Evolutionary conservation across 1,140 invertebrate genomes (phyloP).

Genomic region (Drosophila bipectinata): DNA sequence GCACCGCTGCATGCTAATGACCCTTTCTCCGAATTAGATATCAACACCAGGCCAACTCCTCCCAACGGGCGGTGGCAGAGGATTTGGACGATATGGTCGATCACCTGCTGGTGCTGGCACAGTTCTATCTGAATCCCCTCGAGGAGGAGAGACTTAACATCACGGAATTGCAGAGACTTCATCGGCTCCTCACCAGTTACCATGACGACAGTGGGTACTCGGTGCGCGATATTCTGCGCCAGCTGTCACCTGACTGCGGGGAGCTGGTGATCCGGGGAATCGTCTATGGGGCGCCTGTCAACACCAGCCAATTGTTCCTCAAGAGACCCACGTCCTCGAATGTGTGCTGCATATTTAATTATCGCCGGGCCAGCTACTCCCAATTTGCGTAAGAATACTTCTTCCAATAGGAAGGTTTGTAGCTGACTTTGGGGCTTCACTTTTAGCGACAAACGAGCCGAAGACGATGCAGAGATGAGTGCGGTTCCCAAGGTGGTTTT

Average conservation of each 20-base stretch:
- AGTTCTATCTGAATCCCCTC: slow-evolving; percentile 63
- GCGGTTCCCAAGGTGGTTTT: slow-evolving; percentile 58
- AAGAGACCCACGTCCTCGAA: slow-evolving; percentile 69
- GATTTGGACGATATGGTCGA: slow-evolving; percentile 55
- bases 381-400: slow-evolving; percentile 45
- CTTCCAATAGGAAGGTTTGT: background rate
- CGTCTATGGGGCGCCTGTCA: slow-evolving; percentile 61
- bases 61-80: slow-evolving; percentile 30
- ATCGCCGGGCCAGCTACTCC: slow-evolving; percentile 59
- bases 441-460: slow-evolving; percentile 31
- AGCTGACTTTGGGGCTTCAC: background rate
- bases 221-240: slow-evolving; percentile 63
- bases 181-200: slow-evolving; percentile 62
- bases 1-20: slow-evolving; percentile 60
- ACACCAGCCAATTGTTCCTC: slow-evolving; percentile 63
- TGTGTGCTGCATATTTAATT: slow-evolving; percentile 81
- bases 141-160: slow-evolving; percentile 45
- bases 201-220: slow-evolving; percentile 63
- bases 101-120: slow-evolving; percentile 57
- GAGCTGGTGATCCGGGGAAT: slow-evolving; percentile 69
- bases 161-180: slow-evolving; percentile 53
- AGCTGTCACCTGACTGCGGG: slow-evolving; percentile 66
- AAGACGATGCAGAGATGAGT: slow-evolving; percentile 54
- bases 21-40: slow-evolving; percentile 41
- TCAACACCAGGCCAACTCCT: slow-evolving; percentile 58